Conservation (phyloP, 1,140 invertebrate genomes). For the Galendromus occidentalis region DNA sequence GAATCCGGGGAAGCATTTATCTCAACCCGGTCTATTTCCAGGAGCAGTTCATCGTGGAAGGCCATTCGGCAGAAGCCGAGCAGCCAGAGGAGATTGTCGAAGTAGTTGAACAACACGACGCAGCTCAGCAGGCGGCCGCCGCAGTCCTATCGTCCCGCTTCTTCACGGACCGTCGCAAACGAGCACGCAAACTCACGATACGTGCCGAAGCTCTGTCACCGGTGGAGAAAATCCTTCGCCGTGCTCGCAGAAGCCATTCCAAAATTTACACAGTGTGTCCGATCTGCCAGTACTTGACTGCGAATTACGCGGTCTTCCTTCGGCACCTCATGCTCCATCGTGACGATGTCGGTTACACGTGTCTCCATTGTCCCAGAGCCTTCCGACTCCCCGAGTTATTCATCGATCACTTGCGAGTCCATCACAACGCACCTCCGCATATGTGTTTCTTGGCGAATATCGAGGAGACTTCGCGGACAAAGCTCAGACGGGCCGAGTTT, state of each 20-base stretch:
- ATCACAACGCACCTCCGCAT: neutral
- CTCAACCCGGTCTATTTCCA: no score
- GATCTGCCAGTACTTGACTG: neutral
- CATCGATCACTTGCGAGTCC: neutral
- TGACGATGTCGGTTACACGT: neutral
- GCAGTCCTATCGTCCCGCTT: neutral
- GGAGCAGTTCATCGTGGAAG: no score
- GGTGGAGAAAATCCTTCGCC: neutral
- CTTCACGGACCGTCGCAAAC: neutral
- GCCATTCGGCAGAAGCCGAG: no score
- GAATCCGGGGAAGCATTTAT: no score
- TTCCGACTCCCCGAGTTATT: neutral
- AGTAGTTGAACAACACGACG: neutral
- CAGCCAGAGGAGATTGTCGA: no score
- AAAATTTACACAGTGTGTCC: neutral
- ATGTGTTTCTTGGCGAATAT: neutral
- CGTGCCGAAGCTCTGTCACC: neutral
- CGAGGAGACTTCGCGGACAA: neutral
- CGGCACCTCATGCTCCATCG: conserved; percentile 3
- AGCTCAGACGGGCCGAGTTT: neutral
- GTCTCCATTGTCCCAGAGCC: neutral
- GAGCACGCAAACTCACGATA: neutral
- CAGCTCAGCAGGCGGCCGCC: neutral
- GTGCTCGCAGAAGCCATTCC: neutral
- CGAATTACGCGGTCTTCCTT: neutral